phyloP scores from a whole-genome alignment of 2,113 vertebrate species.

The Salvator merianae region DNA sequence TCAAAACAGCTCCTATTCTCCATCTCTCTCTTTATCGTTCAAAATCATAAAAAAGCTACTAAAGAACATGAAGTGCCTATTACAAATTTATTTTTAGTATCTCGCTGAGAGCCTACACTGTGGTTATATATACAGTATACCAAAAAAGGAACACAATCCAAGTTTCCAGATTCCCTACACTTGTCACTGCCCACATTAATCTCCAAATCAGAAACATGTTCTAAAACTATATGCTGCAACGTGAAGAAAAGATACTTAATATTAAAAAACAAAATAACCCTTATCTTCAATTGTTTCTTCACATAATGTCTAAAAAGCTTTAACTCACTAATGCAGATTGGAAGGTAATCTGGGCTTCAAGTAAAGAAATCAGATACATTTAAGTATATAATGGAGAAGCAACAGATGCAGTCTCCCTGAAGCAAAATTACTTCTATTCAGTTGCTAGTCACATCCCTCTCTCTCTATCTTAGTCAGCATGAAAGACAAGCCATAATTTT shows the following conservation, averaged over 20 bases:
- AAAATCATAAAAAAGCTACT: not conserved
- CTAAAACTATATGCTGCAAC: not conserved
- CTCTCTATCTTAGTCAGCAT: not conserved
- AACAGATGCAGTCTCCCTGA: not conserved
- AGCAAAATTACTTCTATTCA: not conserved
- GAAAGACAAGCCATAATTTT: not conserved
- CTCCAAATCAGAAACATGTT: not conserved
- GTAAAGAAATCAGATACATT: not conserved
- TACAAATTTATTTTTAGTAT: not conserved
- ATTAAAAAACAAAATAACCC: not conserved
- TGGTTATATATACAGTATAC: not conserved
- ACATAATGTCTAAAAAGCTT: not conserved
- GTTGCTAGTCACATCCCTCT: not conserved
- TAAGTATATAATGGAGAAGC: not conserved
- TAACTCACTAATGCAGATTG: not conserved
- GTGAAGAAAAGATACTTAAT: not conserved
- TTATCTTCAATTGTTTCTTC: not conserved
- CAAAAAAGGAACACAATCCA: not conserved
- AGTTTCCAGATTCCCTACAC: not conserved
- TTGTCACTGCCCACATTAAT: not conserved
- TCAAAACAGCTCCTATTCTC: not conserved
- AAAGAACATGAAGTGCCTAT: not conserved
- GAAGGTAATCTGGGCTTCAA: not conserved
- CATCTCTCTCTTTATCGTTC: not conserved
- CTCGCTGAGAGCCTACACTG: not conserved